Evolutionary conservation across 2,888 invertebrate species (phyloP).

Genomic region (Schrankia costaestrigalis): DNA sequence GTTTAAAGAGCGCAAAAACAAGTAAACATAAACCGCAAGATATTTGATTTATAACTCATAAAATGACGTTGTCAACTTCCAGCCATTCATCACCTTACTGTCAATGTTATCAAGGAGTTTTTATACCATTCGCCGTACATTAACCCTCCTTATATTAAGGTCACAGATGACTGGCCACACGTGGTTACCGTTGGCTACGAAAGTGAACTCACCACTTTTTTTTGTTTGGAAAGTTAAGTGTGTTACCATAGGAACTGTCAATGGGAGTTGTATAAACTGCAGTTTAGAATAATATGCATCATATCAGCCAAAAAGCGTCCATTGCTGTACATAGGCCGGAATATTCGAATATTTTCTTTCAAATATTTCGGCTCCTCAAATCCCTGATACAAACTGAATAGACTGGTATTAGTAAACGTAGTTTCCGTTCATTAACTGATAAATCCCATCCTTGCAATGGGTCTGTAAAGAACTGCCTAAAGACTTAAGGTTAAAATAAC

Average conservation of each 20-base stretch:
- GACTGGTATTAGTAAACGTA: too few species aligned
- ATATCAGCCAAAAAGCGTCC: background rate
- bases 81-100: slow-evolving; percentile 60
- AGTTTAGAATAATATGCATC: slow-evolving; percentile 5
- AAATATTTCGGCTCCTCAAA: too few species aligned
- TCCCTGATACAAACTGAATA: too few species aligned
- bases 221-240: too few species aligned
- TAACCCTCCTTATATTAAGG: slow-evolving; percentile 60
- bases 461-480: too few species aligned
- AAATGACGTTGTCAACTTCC: slow-evolving; percentile 50
- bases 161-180: slow-evolving; percentile 40
- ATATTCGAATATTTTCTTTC: too few species aligned
- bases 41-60: slow-evolving; percentile 46
- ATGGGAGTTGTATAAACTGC: background rate
- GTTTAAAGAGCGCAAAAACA: too few species aligned
- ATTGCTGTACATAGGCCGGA: slow-evolving; percentile 1
- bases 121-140: slow-evolving; percentile 54
- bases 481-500: too few species aligned
- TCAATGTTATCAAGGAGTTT: slow-evolving; percentile 68
- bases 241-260: too few species aligned
- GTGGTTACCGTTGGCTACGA: slow-evolving; percentile 13
- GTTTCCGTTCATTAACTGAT: too few species aligned
- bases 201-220: background rate
- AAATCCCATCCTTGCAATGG: too few species aligned
- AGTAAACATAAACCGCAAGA: too few species aligned